phyloP scores from a whole-genome alignment of 2,888 invertebrate species.

The Campoletis raptor region DNA sequence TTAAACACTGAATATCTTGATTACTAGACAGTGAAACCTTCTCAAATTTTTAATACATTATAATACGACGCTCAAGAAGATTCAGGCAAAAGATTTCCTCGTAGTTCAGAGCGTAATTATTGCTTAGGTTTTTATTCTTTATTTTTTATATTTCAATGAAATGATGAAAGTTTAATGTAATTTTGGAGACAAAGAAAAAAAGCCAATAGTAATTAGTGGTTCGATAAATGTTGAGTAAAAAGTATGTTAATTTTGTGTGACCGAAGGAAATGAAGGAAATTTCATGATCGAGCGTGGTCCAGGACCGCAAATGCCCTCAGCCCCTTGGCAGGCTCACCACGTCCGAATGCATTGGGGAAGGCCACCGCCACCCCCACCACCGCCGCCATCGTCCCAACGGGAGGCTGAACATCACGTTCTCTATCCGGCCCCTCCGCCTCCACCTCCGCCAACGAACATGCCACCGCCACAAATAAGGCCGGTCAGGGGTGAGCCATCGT shows the following conservation, averaged over 20 bases:
- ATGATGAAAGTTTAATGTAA: not conserved
- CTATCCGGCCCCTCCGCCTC: conserved; percentile 68
- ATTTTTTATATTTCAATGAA: not conserved
- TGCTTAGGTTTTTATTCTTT: too few relatives aligned
- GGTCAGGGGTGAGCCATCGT: conserved; percentile 74
- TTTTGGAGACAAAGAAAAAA: not conserved
- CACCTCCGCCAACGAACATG: conserved; percentile 79
- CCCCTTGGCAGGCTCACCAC: conserved; percentile 80
- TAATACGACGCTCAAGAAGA: too few relatives aligned
- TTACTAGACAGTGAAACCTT: too few relatives aligned
- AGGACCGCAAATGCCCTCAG: conserved; percentile 71
- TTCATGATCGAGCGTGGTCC: conserved; percentile 77
- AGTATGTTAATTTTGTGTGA: not conserved
- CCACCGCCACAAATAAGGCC: conserved; percentile 80
- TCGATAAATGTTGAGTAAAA: not conserved
- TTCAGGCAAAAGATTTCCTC: too few relatives aligned
- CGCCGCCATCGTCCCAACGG: conserved; percentile 50
- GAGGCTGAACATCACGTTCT: conserved; percentile 76
- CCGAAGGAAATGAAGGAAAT: conserved; percentile 77
- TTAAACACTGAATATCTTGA: too few relatives aligned
- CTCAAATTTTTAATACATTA: too few relatives aligned
- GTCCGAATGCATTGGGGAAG: conserved; percentile 79
- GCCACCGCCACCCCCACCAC: conserved; percentile 74
- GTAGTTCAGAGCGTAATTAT: not conserved
- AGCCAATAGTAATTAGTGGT: not conserved